These are phyloP conservation scores for Troides helena DNA, from an alignment of 2,888 invertebrate species.

Conservation along the genomic window DNA sequence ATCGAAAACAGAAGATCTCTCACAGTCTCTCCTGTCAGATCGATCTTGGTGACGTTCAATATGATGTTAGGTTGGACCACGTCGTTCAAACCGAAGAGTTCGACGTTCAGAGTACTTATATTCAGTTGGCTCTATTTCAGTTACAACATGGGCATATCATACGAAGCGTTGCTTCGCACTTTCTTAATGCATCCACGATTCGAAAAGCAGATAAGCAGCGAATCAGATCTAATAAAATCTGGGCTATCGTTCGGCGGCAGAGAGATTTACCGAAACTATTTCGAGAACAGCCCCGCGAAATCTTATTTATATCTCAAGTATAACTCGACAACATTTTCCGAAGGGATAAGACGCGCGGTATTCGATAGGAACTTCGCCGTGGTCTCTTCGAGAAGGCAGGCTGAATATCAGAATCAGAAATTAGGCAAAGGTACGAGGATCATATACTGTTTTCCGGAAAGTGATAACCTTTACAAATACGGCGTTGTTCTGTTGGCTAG, in stretches of 20 bases:
- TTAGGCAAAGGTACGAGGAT: constrained; percentile 66
- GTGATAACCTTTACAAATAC: constrained; percentile 72
- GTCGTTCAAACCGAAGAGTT: constrained; percentile 60
- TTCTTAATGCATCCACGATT: constrained; percentile 77
- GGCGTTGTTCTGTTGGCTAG: constrained; percentile 70
- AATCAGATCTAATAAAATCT: constrained; percentile 68
- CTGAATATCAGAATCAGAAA: constrained; percentile 68
- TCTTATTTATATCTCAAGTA: constrained; percentile 76
- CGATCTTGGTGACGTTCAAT: constrained; percentile 68
- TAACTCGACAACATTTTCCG: constrained; percentile 63
- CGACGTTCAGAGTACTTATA: constrained; percentile 67
- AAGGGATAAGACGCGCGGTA: constrained; percentile 65
- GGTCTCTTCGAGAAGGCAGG: constrained; percentile 69
- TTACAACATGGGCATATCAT: constrained; percentile 73
- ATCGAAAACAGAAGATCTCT: constrained; percentile 54
- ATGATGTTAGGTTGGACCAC: constrained; percentile 75
- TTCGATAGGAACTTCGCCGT: constrained; percentile 65
- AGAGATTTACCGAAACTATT: constrained; percentile 74
- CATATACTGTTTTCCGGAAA: constrained; percentile 72
- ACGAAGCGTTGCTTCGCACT: constrained; percentile 74
- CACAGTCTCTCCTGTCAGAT: constrained; percentile 69
- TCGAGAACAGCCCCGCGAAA: constrained; percentile 58
- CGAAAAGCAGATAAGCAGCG: constrained; percentile 73
- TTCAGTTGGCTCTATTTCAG: constrained; percentile 74
- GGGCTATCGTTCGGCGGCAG: constrained; percentile 70